These are phyloP conservation scores for Sminthurinus aureus DNA, from an alignment of 2,888 invertebrate species.

Conservation along the genomic window DNA sequence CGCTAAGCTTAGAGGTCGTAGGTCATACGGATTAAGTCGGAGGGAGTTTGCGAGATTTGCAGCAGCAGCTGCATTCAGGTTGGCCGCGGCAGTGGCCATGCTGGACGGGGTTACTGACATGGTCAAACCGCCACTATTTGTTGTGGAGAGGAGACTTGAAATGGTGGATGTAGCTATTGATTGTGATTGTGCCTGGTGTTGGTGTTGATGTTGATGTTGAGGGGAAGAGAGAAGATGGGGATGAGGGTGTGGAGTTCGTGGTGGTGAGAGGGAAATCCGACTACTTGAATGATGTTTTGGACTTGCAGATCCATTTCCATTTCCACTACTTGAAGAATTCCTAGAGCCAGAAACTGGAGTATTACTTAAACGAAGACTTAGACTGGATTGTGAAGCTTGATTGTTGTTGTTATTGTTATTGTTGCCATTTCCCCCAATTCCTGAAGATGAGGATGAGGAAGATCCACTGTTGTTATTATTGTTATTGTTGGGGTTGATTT, in stretches of 20 bases:
- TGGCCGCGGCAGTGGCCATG: background rate
- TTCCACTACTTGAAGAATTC: too few relatives aligned
- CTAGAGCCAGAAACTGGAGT: background rate
- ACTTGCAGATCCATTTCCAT: background rate
- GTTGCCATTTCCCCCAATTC: background rate
- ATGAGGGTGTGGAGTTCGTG: background rate
- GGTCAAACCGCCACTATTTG: background rate
- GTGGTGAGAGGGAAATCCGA: background rate
- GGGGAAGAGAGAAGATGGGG: background rate
- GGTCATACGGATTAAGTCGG: conserved; percentile 56
- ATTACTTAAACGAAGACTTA: background rate
- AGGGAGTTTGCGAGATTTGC: conserved; percentile 63
- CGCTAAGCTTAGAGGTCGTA: conserved; percentile 61
- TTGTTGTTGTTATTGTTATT: too few relatives aligned
- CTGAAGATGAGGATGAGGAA: background rate
- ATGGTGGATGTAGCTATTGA: conserved; percentile 18
- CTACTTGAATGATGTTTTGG: background rate
- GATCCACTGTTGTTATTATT: background rate
- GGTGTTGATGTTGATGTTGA: background rate
- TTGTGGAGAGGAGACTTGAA: background rate
- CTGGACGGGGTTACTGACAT: conserved; percentile 18
- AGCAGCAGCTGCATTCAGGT: conserved; percentile 63
- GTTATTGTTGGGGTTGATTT: background rate
- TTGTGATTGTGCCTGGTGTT: background rate
- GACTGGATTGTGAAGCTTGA: too few relatives aligned